Evolutionary conservation across 2,797 vertebrate genomes (phyloP), one percentile per base, ranked within the genome.

Genomic region (Furcifer pardalis): DNA sequence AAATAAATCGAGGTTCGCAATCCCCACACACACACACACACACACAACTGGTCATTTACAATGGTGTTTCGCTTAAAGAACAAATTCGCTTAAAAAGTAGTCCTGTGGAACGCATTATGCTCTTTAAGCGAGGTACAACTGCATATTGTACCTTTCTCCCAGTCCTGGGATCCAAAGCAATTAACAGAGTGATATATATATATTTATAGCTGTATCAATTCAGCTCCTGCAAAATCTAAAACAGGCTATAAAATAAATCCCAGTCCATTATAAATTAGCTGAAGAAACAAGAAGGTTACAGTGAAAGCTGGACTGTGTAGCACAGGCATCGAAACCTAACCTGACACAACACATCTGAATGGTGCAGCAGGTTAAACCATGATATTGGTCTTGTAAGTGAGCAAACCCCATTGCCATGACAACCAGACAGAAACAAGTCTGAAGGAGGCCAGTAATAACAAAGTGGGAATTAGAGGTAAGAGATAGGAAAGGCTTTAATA

Each of bases 361-460:
- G 52, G 76, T 44, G 62, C 42, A 27, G 59, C 59, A 78, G 37
- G 76, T 78, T 78, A 62, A 75, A 56, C 46, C 46, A 35, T 35
- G 49, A 66, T 79, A 59, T 71, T 42, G 46, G n/a, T 17, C 46
- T 81, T 71, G 79, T 40, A 71, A 40, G 66, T 3, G 27, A 81
- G 49, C 68, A 81, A 81, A 72, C 49, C 66, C 66, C 49, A 81
- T 71, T 81, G 79, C 9, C 49, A 72, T 81, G 52, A 52, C 79
- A 81, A 72, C 79, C 17, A 72, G 79, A 4, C 37, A 21, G 49
- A 40, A 79, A 52, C 49, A 52, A 15, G 35, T 81, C 40, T 69
- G 79, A 71, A 72, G 15, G 25, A 81, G 37, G 79, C 79, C 79
- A 42, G 68, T 49, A 71, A 30, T 49, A 71, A 42, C 15, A 30